phyloP scores from a whole-genome alignment of 2,888 invertebrate genomes.

The Encarsia formosa region DNA sequence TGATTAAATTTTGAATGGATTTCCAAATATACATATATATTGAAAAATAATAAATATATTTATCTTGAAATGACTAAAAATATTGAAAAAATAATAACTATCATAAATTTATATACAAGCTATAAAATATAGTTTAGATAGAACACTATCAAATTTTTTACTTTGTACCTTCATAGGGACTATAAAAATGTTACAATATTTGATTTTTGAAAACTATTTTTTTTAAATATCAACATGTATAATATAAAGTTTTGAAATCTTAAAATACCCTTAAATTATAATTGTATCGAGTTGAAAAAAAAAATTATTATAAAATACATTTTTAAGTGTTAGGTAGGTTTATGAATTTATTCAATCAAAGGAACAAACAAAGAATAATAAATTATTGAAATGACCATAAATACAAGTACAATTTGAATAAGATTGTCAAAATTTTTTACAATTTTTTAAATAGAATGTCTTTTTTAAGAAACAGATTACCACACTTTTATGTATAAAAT shows the following conservation, averaged over 20 bases:
- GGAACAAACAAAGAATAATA: slow-evolving; percentile 7
- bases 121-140: slow-evolving; percentile 30
- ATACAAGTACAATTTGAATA: too few species aligned
- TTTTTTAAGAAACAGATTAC: too few species aligned
- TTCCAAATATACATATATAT: slow-evolving; percentile 3
- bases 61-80: slow-evolving; percentile 19
- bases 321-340: slow-evolving; percentile 28
- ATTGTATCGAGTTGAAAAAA: slow-evolving; percentile 10
- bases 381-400: slow-evolving; percentile 14
- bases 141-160: slow-evolving; percentile 47
- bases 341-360: slow-evolving; percentile 18
- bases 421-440: too few species aligned
- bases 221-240: slow-evolving; percentile 36
- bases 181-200: slow-evolving; percentile 40
- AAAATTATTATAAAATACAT: slow-evolving; percentile 19
- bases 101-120: slow-evolving; percentile 23
- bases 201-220: slow-evolving; percentile 41
- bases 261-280: slow-evolving; percentile 14
- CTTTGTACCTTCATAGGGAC: slow-evolving; percentile 36
- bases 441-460: too few species aligned
- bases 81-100: slow-evolving; percentile 12
- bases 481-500: too few species aligned
- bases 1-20: background rate
- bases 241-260: slow-evolving; percentile 22
- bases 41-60: slow-evolving; percentile 4